Conservation (phyloP, 2,888 invertebrate genomes). For the Habrosyne pyritoides region DNA sequence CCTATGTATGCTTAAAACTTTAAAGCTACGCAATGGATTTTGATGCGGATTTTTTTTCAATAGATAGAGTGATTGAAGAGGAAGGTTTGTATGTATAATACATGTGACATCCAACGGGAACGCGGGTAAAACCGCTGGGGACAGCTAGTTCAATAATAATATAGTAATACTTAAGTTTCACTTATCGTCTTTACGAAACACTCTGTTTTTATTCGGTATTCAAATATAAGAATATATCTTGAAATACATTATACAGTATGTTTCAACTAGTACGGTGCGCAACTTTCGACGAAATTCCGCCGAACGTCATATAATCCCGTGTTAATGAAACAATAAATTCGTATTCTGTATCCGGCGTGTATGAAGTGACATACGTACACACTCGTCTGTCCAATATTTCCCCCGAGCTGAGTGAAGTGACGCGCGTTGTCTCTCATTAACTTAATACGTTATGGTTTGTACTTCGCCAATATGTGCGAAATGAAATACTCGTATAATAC, state of each 20-base stretch:
- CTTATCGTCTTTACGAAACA: background rate
- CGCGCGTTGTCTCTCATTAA: conserved; percentile 76
- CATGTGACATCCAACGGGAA: no score
- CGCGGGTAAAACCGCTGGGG: no score
- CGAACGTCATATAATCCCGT: conserved; percentile 41
- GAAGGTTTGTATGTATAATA: no score
- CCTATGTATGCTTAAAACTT: no score
- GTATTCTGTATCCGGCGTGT: conserved; percentile 51
- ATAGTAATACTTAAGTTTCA: background rate
- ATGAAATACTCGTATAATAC: conserved; percentile 62
- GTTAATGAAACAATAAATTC: conserved; percentile 77
- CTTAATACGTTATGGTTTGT: conserved; percentile 75
- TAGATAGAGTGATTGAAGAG: no score
- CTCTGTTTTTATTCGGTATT: no score
- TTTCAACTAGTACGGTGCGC: background rate
- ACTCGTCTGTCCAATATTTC: conserved; percentile 44
- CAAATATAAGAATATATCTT: no score
- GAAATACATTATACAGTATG: background rate
- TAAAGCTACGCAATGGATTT: no score
- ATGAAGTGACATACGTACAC: conserved; percentile 28
- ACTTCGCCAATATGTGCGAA: conserved; percentile 66
- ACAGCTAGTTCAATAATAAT: no score
- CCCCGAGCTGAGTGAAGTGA: conserved; percentile 51
- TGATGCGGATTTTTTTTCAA: no score
- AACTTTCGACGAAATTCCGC: background rate